phyloP scores from a whole-genome alignment of 2,888 invertebrate species.

The Habroteleia sp. region DNA sequence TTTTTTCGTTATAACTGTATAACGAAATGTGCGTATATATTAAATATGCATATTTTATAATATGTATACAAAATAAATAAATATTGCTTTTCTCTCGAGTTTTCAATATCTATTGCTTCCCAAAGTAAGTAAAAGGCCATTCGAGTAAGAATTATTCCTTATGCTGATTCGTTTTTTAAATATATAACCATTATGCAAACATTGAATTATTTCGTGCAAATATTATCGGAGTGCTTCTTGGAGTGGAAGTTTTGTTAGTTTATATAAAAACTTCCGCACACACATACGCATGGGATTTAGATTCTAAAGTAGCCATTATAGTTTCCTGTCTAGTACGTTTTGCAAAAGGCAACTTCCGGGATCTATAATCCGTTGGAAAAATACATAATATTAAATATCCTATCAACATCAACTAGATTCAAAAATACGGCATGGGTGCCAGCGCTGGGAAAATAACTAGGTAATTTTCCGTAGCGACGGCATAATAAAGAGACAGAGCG shows the following conservation, averaged over 20 bases:
- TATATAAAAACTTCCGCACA: not conserved
- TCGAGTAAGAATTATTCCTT: too few species aligned
- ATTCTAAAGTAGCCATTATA: constrained; percentile 26
- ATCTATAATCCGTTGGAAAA: not conserved
- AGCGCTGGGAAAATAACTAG: constrained; percentile 41
- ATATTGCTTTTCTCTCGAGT: too few species aligned
- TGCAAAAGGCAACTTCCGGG: constrained; percentile 4
- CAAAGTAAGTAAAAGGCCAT: too few species aligned
- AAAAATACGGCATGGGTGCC: constrained; percentile 23
- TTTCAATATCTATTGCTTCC: too few species aligned
- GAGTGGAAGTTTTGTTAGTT: not conserved
- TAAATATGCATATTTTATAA: too few species aligned
- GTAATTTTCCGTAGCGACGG: constrained; percentile 43
- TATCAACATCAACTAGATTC: constrained; percentile 27
- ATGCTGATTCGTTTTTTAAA: too few species aligned
- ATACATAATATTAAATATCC: constrained; percentile 30
- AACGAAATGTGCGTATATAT: too few species aligned
- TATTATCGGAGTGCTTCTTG: too few species aligned
- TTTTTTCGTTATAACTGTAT: too few species aligned
- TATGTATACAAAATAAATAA: too few species aligned
- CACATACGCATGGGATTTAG: constrained; percentile 17
- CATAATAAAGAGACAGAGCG: constrained; percentile 22
- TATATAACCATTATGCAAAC: too few species aligned
- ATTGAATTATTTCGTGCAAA: too few species aligned
- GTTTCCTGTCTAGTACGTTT: constrained; percentile 23